phyloP scores from a whole-genome alignment of 2,888 invertebrate genomes.

The Drosophila basisetae region DNA sequence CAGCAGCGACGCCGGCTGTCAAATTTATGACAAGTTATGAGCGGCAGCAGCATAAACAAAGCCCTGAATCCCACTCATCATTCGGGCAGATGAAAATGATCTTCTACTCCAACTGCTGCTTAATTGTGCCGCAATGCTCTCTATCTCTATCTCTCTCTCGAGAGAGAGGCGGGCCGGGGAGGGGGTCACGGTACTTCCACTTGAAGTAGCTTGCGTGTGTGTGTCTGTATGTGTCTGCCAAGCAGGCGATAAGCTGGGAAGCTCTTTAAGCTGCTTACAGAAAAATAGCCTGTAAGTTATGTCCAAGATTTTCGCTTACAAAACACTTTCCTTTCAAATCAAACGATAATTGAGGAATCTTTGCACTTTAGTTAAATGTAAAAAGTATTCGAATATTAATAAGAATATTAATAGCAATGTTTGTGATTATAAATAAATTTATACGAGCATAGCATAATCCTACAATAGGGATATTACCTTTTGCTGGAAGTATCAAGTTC shows the following conservation, averaged over 20 bases:
- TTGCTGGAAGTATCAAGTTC: background rate
- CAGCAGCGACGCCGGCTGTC: constrained; percentile 57
- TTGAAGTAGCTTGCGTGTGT: background rate
- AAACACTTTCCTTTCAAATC: constrained; percentile 24
- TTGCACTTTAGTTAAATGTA: background rate
- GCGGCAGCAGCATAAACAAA: constrained; percentile 71
- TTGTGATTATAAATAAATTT: background rate
- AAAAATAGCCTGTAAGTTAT: constrained; percentile 39
- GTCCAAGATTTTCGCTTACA: constrained; percentile 19
- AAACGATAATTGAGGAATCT: constrained; percentile 1
- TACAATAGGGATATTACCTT: background rate
- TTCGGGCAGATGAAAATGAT: constrained; percentile 53
- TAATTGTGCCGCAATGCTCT: constrained; percentile 47
- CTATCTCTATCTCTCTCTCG: too few species aligned
- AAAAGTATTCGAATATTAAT: background rate
- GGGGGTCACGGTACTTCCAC: constrained; percentile 1
- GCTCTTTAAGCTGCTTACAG: constrained; percentile 69
- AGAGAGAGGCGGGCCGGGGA: too few species aligned
- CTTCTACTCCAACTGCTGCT: constrained; percentile 32
- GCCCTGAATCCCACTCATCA: constrained; percentile 50
- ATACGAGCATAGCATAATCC: background rate
- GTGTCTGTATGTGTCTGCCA: constrained; percentile 40
- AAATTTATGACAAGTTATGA: constrained; percentile 81
- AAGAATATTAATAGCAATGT: background rate
- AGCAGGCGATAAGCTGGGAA: constrained; percentile 67